Conservation (phyloP, 2,888 invertebrate genomes). For the Zelleria hepariella region DNA sequence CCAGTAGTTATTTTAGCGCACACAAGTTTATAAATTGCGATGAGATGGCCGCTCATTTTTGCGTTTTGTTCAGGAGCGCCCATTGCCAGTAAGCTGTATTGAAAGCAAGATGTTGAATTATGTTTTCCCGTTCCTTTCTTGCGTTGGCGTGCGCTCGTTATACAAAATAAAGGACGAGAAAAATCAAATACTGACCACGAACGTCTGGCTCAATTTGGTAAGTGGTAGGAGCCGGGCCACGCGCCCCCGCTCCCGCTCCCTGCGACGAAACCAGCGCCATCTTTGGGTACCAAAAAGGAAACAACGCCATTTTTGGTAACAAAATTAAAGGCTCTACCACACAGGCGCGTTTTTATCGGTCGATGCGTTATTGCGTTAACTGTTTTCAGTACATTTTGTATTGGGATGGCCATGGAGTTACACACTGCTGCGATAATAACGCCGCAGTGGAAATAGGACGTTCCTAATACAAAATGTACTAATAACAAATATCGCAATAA, state of each 20-base stretch:
- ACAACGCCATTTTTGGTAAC: neutral
- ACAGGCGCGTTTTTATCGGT: too few species aligned
- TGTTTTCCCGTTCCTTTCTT: slow-evolving; percentile 64
- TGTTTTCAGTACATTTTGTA: too few species aligned
- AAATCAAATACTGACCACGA: slow-evolving; percentile 98
- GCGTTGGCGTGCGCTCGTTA: slow-evolving; percentile 75
- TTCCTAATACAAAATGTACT: too few species aligned
- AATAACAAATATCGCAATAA: too few species aligned
- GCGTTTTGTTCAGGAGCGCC: neutral
- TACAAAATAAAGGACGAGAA: slow-evolving; percentile 92
- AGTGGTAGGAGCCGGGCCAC: slow-evolving; percentile 76
- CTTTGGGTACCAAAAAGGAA: neutral
- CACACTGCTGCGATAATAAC: too few species aligned
- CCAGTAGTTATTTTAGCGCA: neutral
- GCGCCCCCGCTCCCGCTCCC: slow-evolving; percentile 23
- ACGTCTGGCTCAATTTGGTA: slow-evolving; percentile 98
- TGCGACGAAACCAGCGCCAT: neutral
- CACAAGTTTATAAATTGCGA: neutral
- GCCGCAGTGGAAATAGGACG: neutral
- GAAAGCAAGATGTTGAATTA: slow-evolving; percentile 1
- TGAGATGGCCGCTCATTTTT: neutral
- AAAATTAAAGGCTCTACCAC: too few species aligned
- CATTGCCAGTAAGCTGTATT: neutral
- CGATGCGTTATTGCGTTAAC: too few species aligned
- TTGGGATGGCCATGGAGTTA: too few species aligned